Conservation (phyloP, 2,113 vertebrate genomes). For the Muscicapa adusta region DNA sequence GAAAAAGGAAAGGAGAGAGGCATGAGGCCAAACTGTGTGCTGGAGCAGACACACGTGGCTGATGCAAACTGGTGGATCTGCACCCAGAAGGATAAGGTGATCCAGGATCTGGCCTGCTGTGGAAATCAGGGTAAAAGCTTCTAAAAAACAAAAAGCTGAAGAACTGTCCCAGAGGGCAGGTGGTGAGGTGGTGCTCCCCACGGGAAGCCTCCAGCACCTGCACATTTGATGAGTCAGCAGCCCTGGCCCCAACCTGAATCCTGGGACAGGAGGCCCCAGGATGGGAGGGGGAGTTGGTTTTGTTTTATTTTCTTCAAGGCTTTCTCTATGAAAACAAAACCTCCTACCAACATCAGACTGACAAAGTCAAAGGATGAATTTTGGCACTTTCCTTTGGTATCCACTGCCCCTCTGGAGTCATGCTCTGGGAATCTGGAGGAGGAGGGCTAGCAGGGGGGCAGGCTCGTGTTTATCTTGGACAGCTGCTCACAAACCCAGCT, state of each 20-base stretch:
- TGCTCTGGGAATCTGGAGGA: background rate
- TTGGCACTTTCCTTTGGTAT: background rate
- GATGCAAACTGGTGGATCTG: background rate
- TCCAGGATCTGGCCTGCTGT: background rate
- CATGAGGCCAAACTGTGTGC: conserved; percentile 10
- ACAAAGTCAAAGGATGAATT: conserved; percentile 8
- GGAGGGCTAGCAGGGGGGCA: background rate
- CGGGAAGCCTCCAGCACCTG: background rate
- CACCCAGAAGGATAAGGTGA: background rate
- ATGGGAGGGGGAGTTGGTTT: background rate
- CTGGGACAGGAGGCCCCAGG: background rate
- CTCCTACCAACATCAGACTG: conserved; percentile 47
- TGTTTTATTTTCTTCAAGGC: conserved; percentile 46
- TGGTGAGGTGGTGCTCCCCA: background rate
- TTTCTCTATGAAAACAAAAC: conserved; percentile 49
- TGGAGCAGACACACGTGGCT: background rate
- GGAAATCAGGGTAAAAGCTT: background rate
- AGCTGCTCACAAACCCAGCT: background rate
- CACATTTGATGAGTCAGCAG: background rate
- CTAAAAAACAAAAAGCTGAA: fast-evolving
- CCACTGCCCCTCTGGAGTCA: background rate
- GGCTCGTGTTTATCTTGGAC: conserved; percentile 34
- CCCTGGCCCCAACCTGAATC: background rate
- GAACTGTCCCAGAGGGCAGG: background rate
- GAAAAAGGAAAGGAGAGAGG: conserved; percentile 40